Evolutionary conservation across 92 coral and sea anemone species (phyloP).

Genomic region (Paragorgia papillata): DNA sequence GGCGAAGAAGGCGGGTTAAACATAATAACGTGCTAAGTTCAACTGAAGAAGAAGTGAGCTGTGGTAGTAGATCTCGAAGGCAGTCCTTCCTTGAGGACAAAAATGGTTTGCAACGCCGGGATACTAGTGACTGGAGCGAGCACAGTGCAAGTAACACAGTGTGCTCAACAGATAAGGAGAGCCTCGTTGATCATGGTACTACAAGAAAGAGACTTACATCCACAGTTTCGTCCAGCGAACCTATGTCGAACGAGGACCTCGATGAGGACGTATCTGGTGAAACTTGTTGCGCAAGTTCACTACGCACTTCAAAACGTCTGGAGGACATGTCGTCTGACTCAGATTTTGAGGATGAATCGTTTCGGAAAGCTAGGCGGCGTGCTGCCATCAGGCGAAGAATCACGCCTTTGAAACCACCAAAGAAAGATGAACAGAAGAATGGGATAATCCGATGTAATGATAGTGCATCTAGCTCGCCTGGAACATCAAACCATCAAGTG

Average conservation of each 20-base stretch:
- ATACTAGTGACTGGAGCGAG: background rate
- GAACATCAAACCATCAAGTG: background rate
- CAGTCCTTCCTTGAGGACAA: background rate
- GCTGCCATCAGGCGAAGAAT: background rate
- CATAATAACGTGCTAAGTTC: background rate
- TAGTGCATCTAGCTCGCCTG: background rate
- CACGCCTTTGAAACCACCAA: background rate
- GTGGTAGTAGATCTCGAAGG: no score
- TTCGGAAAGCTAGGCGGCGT: conserved; percentile 13
- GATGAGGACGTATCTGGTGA: background rate
- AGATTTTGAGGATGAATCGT: conserved; percentile 37
- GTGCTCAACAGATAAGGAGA: background rate
- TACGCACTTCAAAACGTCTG: background rate
- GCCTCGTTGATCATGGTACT: background rate
- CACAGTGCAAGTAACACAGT: background rate
- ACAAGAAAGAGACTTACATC: background rate
- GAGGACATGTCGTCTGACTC: conserved; percentile 25
- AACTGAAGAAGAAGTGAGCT: background rate
- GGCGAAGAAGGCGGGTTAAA: background rate
- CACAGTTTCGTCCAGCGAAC: background rate
- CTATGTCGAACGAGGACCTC: background rate
- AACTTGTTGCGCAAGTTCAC: background rate
- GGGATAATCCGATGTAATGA: background rate
- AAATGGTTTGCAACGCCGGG: background rate
- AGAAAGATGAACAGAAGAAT: background rate